Conservation (phyloP, 35 echinoderm and acorn worm species). For the Eucidaris tribuloides region DNA sequence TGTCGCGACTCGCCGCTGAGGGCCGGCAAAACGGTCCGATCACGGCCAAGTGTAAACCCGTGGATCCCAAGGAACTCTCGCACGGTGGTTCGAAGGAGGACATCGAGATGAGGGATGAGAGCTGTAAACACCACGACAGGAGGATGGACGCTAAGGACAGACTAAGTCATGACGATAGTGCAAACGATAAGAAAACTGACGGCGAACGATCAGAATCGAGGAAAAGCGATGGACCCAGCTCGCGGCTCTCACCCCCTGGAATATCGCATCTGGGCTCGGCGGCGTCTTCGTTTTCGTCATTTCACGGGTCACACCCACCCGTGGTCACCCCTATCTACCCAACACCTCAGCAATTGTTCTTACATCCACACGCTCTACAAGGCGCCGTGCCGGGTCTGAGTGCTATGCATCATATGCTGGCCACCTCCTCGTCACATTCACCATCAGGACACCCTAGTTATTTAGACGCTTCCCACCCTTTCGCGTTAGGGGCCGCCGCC, state of each 20-base stretch:
- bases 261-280: slow-evolving; percentile 17
- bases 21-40: slow-evolving; percentile 7
- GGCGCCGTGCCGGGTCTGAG: slow-evolving; percentile 62
- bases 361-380: slow-evolving; percentile 59
- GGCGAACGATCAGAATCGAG: slow-evolving; percentile 23
- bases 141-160: slow-evolving; percentile 13
- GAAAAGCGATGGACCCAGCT: slow-evolving; percentile 31
- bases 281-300: slow-evolving; percentile 43
- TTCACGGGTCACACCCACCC: slow-evolving; percentile 63
- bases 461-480: slow-evolving; percentile 57
- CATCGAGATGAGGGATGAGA: slow-evolving; percentile 59
- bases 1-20: slow-evolving; percentile 3
- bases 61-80: not conserved
- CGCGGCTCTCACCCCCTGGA: slow-evolving; percentile 9
- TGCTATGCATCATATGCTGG: slow-evolving; percentile 71
- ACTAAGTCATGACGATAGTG: slow-evolving; percentile 41
- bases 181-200: slow-evolving; percentile 32
- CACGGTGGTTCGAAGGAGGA: slow-evolving; percentile 24
- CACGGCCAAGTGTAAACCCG: slow-evolving; percentile 14
- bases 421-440: slow-evolving; percentile 55
- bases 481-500: slow-evolving; percentile 42
- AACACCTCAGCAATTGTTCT: slow-evolving; percentile 80
- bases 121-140: slow-evolving; percentile 36
- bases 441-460: slow-evolving; percentile 60
- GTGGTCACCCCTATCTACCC: slow-evolving; percentile 83